Conservation (phyloP, 2,888 invertebrate species). For the Synanthedon myopaeformis region DNA sequence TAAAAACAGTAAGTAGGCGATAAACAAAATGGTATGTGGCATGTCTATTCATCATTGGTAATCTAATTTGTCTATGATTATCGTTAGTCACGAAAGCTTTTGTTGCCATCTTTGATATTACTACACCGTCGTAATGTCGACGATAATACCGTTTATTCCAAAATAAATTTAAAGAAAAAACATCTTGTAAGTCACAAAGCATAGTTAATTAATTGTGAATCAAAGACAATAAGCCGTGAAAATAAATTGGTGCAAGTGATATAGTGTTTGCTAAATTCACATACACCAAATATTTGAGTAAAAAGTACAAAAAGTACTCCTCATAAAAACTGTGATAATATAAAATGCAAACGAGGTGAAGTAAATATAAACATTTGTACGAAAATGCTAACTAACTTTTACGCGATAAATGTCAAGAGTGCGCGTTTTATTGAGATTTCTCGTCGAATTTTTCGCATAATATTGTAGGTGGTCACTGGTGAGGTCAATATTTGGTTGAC, state of each 20-base stretch:
- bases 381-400: neutral
- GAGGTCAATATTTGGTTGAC: constrained; percentile 7
- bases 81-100: constrained; percentile 4
- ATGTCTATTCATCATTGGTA: constrained; percentile 6
- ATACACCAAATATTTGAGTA: no score
- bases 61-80: constrained; percentile 8
- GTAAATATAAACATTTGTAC: neutral
- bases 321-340: no score
- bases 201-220: no score
- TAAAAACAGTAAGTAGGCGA: neutral
- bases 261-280: no score
- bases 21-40: constrained; percentile 1
- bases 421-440: constrained; percentile 11
- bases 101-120: neutral
- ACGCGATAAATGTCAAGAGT: constrained; percentile 1
- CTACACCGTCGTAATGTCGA: neutral
- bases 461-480: constrained; percentile 7
- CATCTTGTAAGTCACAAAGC: no score
- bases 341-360: no score
- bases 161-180: no score
- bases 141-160: neutral
- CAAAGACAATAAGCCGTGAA: no score
- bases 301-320: no score
- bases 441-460: neutral
- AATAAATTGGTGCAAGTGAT: no score